Evolutionary conservation across 2,797 vertebrate species (phyloP).

Genomic region (Coilia nasus): DNA sequence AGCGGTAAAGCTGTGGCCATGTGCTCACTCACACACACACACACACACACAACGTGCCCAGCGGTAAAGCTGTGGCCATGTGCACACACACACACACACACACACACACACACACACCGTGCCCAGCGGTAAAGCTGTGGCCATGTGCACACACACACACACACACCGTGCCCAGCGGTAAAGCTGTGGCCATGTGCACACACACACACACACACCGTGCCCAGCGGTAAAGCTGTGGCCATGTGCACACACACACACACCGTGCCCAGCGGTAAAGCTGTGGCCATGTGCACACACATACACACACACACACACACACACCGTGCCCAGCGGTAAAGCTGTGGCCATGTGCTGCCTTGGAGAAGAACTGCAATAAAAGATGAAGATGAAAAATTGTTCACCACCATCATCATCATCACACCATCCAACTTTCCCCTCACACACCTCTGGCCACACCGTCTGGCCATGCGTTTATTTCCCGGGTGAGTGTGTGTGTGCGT

Average conservation of each 20-base stretch:
- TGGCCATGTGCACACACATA: constrained; percentile 6
- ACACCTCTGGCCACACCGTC: constrained; percentile 34
- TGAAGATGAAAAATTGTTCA: constrained; percentile 82
- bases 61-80: too few species aligned
- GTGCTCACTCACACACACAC: constrained; percentile 27
- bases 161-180: too few species aligned
- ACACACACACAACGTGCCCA: constrained; percentile 79
- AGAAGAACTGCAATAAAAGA: constrained; percentile 60
- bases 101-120: background rate
- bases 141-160: background rate
- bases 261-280: background rate
- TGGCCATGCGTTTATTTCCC: constrained; percentile 79
- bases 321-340: background rate
- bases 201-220: background rate
- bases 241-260: background rate
- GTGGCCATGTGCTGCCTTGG: constrained; percentile 12
- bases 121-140: too few species aligned
- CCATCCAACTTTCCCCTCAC: constrained; percentile 78
- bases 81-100: background rate
- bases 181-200: too few species aligned
- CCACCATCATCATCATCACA: constrained; percentile 68
- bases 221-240: too few species aligned
- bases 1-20: too few species aligned
- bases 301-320: background rate
- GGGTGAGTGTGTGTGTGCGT: constrained; percentile 74